Percentiles rank a stretch among this genome's conserved stretches.
Evolutionary conservation across 2,888 invertebrate genomes (phyloP).

Genomic region (Drosophila kanekoi): DNA sequence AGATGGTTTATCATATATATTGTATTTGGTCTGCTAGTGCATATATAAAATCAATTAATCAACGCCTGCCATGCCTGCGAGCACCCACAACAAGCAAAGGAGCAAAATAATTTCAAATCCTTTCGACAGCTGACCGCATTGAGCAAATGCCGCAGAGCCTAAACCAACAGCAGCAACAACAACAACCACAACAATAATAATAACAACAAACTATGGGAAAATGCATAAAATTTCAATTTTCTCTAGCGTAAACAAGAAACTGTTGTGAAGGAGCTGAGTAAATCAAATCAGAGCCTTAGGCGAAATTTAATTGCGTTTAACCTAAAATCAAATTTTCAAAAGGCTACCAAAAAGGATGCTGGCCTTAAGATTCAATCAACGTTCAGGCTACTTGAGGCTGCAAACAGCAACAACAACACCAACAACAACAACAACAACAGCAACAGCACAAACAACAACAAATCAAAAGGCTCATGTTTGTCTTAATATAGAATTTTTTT

Average conservation of each 20-base stretch:
- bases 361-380: constrained; percentile 75
- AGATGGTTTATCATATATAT: constrained; percentile 11
- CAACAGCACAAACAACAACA: constrained; percentile 55
- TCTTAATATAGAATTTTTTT: constrained; percentile 64
- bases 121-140: constrained; percentile 66
- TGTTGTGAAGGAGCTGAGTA: constrained; percentile 26
- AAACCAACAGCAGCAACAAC: constrained; percentile 26
- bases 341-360: constrained; percentile 43
- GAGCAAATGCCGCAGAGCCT: constrained; percentile 28
- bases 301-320: constrained; percentile 80
- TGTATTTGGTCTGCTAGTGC: constrained; percentile 10
- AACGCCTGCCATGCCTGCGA: constrained; percentile 62
- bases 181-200: constrained; percentile 41
- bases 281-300: constrained; percentile 72
- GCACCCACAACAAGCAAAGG: constrained; percentile 52
- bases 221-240: constrained; percentile 77
- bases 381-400: constrained; percentile 58
- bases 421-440: constrained; percentile 27
- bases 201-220: constrained; percentile 34
- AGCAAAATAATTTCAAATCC: constrained; percentile 66
- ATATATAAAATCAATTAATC: constrained; percentile 66
- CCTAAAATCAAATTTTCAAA: constrained; percentile 76
- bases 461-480: constrained; percentile 77
- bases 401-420: constrained; percentile 23
- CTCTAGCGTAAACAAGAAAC: constrained; percentile 63